A percentile compares a stretch with the other conserved stretches of the same genome.
These are phyloP conservation scores for Augochlora pura DNA, from an alignment of 1,140 invertebrate genomes.

Conservation along the genomic window DNA sequence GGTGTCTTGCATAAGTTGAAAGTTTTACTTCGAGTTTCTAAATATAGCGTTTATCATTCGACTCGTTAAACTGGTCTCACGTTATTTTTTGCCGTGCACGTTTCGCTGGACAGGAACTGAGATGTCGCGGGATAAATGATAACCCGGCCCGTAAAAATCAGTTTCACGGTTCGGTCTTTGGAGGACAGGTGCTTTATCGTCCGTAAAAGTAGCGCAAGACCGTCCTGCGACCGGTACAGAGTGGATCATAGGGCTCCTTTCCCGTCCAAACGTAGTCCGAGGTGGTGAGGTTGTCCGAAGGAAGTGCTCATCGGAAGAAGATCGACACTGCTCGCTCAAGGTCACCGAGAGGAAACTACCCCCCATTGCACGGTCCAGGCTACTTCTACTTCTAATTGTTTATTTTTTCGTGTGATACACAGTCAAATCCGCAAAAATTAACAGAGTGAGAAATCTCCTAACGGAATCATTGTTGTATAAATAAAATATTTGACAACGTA, in stretches of 20 bases:
- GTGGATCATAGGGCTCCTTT: no score
- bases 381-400: background rate
- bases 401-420: no score
- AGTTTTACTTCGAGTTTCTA: constrained; percentile 55
- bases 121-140: constrained; percentile 19
- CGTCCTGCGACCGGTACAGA: background rate
- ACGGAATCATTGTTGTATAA: no score
- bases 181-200: background rate
- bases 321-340: background rate
- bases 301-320: background rate
- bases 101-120: constrained; percentile 11
- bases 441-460: no score
- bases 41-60: constrained; percentile 60
- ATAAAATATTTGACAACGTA: no score
- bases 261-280: no score
- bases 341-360: background rate
- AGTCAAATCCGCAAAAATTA: no score
- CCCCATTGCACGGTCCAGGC: background rate
- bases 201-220: background rate
- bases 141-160: background rate
- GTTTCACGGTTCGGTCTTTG: background rate
- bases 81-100: constrained; percentile 25
- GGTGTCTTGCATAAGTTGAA: constrained; percentile 47
- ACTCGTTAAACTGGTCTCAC: constrained; percentile 53
- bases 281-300: no score